Evolutionary conservation across 2,797 vertebrate species (phyloP).

Genomic region (Acanthornis magna): DNA sequence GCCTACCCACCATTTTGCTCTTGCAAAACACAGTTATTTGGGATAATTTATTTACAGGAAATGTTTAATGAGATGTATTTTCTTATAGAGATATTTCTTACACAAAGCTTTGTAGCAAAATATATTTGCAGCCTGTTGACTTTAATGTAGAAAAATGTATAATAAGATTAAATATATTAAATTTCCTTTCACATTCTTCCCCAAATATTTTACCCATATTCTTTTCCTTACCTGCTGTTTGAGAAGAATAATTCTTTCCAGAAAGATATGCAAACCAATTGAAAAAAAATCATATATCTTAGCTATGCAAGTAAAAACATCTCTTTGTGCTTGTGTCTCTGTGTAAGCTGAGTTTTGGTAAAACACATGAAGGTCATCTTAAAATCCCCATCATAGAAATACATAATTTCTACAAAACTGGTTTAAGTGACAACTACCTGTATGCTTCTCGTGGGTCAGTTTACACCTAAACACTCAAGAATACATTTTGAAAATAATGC

Average conservation of each 20-base stretch:
- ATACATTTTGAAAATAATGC: background rate
- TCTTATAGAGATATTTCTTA: constrained; percentile 83
- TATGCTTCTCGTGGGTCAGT: background rate
- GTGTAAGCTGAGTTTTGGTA: background rate
- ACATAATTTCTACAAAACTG: background rate
- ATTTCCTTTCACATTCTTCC: constrained; percentile 42
- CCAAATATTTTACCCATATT: constrained; percentile 22
- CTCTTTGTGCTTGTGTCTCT: background rate
- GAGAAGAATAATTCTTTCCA: background rate
- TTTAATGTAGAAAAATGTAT: constrained; percentile 81
- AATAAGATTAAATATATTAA: constrained; percentile 83
- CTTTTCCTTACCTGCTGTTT: constrained; percentile 45
- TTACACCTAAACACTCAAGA: background rate
- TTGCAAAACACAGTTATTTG: constrained; percentile 69
- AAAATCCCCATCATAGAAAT: background rate
- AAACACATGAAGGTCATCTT: background rate
- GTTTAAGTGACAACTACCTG: background rate
- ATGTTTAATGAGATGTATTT: constrained; percentile 83
- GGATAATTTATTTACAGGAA: constrained; percentile 83
- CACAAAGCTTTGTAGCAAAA: constrained; percentile 81
- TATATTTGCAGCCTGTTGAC: constrained; percentile 78
- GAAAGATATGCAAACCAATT: background rate
- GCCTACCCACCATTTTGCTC: constrained; percentile 2
- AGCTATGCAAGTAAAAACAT: background rate
- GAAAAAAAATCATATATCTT: background rate